A percentile compares a stretch with the other conserved stretches of the same genome.
Conservation (phyloP, 2,797 vertebrate species). For the Characodon lateralis region DNA sequence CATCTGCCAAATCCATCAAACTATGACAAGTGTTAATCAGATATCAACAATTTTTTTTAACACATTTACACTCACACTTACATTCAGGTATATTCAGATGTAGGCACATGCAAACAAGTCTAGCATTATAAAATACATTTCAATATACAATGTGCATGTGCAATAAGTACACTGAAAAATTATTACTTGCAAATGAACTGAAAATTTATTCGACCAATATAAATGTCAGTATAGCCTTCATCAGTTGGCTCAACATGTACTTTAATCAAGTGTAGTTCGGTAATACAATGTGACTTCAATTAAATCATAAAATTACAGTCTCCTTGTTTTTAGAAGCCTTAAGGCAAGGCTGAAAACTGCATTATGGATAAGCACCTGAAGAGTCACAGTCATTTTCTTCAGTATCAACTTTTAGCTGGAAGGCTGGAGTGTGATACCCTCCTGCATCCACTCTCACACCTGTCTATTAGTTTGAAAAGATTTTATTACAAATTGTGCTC, state of each 20-base stretch:
- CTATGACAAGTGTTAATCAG: not conserved
- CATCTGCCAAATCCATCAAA: slow-evolving; percentile 4
- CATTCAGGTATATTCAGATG: not conserved
- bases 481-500: slow-evolving; percentile 45
- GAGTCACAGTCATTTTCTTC: not conserved
- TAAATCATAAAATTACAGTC: not conserved
- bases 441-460: not conserved
- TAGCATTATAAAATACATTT: not conserved
- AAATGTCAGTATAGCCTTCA: not conserved
- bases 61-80: not conserved
- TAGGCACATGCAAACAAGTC: not conserved
- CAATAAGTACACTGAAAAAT: not conserved
- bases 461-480: slow-evolving; percentile 32
- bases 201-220: not conserved
- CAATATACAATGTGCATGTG: not conserved
- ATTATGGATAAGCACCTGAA: not conserved
- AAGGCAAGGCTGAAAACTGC: not conserved
- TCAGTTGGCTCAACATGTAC: not conserved
- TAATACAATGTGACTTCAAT: not conserved
- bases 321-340: not conserved
- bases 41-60: not conserved
- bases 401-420: not conserved
- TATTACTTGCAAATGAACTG: not conserved
- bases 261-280: not conserved
- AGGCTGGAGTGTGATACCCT: not conserved